Base-by-base conservation (phyloP, 2,797 vertebrate genomes). In the Phrynocephalus guinanensis region DNA sequence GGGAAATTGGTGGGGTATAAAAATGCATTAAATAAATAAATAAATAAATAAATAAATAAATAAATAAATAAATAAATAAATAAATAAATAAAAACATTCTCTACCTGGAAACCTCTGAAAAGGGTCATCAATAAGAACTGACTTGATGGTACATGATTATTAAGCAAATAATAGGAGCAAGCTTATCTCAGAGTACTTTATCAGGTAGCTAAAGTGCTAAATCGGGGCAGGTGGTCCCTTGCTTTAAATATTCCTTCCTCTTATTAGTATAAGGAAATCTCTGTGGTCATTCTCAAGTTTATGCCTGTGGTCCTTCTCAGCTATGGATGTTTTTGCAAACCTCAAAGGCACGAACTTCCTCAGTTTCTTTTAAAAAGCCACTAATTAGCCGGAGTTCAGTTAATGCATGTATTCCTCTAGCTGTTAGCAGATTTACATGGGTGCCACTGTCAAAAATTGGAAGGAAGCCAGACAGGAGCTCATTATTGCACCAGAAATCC, bases 401-500 rank as follows among this genome's bases (percentile, higher is more conserved):
- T 91, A 91, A 91, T 89, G 38, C 66, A 84, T 76, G 63, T 91
- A 93, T 91, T 93, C 76, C 75, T 91, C 87, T 88, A 90, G 88
- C 90, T 94, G 92, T 94, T 91, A 93, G 88, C 86, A 91, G 88
- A 87, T 83, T 70, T 88, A 86, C 60, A 33, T 91, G 38, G 89
- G 83, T 93, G 85, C 89, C 84, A 88, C 60, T 91, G 89, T 94
- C 90, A 93, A 93, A 94, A 92, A 84, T 77, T 92, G 92, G 90
- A 89, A 73, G 86, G 84, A 87, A 91, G 88, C 92, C 92, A 94
- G 86, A 90, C 87, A 52, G 83, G 89, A 90, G 83, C 92, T 95
- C 91, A 93, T 95, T 95, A 94, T 94, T 94, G 89, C 92, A 84
- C 85, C 88, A 91, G 93, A 94, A 94, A 90, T 90, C 89, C 91